Base-by-base conservation (phyloP, 2,113 vertebrate genomes). In the Galbula dea region DNA sequence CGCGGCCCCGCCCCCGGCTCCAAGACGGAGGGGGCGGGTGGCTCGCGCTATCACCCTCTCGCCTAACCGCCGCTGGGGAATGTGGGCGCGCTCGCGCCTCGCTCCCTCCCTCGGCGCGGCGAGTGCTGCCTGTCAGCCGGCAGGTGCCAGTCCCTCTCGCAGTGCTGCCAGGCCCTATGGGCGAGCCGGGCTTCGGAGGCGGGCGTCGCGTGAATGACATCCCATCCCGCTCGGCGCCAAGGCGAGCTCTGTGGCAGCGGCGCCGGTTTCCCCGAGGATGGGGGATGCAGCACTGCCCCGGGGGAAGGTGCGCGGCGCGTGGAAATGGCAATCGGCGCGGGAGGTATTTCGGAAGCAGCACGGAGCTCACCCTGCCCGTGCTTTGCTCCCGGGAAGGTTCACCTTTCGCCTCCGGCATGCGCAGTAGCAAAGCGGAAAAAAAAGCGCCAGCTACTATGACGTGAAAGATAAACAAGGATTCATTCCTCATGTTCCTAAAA, bases 401-500 rank as follows among this genome's bases (percentile, higher is more conserved):
- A 2, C 22, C 30, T 13, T 13, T 12, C 36, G 19, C 6, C 15
- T 10, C 23, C 1, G 10, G 49, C 21, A 0, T 2, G 14, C 6
- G 16, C 57, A 4, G 12, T 3, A 11, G 24, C 27, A 11, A 5
- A 22, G 30, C 21, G 10, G 6, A 23, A 10, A 7, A 37, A 32
- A 30, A 15, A n/a, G 27, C 34, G 16, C 16, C 58, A 5, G 6
- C 12, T 27, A 27, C 20, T 6, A 1, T 20, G 12, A 12, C n/a
- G 3, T 20, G 8, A 12, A 19, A 19, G 36, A 15, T 5, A 9
- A 8, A 16, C 29, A 3, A 6, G 43, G 27, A 4, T 8, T 11
- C 4, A 7, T 14, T 7, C 10, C 15, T 20, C 37, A 0, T 2
- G 2, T 7, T 3, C 23, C n/a, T 7, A 7, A 29, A 45, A 10